Percentiles rank a stretch among this genome's conserved stretches.
phyloP scores from a whole-genome alignment of 2,113 vertebrate species.

The Nothocercus nigrocapillus region DNA sequence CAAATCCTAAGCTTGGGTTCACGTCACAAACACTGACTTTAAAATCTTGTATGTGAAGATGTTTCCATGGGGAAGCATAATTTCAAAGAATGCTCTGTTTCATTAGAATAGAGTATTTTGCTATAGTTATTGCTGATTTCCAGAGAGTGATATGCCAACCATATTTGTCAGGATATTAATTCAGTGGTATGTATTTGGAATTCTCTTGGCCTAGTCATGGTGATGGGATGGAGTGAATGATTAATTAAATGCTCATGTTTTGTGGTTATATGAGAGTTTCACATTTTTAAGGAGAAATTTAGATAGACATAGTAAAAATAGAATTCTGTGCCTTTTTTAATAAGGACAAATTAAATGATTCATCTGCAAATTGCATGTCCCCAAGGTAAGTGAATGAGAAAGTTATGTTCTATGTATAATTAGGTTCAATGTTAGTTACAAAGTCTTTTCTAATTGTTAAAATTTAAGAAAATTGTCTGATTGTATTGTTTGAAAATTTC shows the following conservation, averaged over 20 bases:
- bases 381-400: slow-evolving; percentile 38
- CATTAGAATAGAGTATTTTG: not conserved
- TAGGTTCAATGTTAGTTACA: slow-evolving; percentile 28
- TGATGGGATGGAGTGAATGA: slow-evolving; percentile 37
- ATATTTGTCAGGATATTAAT: slow-evolving; percentile 11
- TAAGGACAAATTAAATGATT: slow-evolving; percentile 78
- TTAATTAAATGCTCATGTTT: slow-evolving; percentile 69
- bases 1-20: not conserved
- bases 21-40: not conserved
- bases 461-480: not conserved
- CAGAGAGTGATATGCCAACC: not conserved
- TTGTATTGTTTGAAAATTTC: not conserved
- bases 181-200: slow-evolving; percentile 22
- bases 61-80: accelerated
- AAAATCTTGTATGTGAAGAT: not conserved
- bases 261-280: slow-evolving; percentile 46
- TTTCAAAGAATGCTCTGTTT: not conserved
- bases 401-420: slow-evolving; percentile 61
- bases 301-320: slow-evolving; percentile 74
- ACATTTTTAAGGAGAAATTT: slow-evolving; percentile 56
- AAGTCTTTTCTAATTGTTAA: slow-evolving; percentile 28
- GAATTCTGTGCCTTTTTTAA: slow-evolving; percentile 61
- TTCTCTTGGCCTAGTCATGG: slow-evolving; percentile 34
- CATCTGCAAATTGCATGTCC: slow-evolving; percentile 53
- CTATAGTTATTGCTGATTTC: not conserved